Percentiles rank a stretch among this genome's conserved stretches.
Evolutionary conservation across 2,113 vertebrate species (phyloP).

Genomic region (Odocoileus hemionus): DNA sequence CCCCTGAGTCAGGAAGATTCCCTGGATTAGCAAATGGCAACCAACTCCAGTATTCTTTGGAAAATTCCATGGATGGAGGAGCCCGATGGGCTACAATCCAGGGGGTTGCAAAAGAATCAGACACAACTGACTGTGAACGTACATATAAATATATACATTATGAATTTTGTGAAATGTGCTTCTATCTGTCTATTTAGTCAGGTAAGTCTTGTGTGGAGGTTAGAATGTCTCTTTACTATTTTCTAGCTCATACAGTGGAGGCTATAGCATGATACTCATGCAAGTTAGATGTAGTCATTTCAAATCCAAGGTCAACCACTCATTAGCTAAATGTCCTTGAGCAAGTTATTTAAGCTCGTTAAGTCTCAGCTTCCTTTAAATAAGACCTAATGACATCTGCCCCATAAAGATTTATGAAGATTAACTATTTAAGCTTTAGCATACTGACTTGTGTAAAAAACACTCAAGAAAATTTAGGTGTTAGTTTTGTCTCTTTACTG

Average conservation of each 20-base stretch:
- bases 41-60: neutral
- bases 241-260: neutral
- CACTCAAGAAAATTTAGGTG: neutral
- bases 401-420: neutral
- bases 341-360: neutral
- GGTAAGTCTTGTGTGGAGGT: neutral
- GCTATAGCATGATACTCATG: neutral
- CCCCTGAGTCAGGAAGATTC: neutral
- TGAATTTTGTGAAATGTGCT: neutral
- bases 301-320: neutral
- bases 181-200: neutral
- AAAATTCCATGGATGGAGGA: neutral
- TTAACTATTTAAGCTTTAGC: neutral
- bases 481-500: neutral
- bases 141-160: neutral
- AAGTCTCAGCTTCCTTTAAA: neutral
- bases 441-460: neutral
- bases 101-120: neutral
- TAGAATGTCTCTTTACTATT: neutral
- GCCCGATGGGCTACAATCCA: neutral
- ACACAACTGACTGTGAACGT: neutral
- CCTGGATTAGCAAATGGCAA: neutral
- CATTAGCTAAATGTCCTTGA: neutral
- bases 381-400: neutral
- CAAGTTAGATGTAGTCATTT: neutral